Evolutionary conservation across 2,113 vertebrate genomes (phyloP).

Genomic region (Eudyptes chrysolophus): DNA sequence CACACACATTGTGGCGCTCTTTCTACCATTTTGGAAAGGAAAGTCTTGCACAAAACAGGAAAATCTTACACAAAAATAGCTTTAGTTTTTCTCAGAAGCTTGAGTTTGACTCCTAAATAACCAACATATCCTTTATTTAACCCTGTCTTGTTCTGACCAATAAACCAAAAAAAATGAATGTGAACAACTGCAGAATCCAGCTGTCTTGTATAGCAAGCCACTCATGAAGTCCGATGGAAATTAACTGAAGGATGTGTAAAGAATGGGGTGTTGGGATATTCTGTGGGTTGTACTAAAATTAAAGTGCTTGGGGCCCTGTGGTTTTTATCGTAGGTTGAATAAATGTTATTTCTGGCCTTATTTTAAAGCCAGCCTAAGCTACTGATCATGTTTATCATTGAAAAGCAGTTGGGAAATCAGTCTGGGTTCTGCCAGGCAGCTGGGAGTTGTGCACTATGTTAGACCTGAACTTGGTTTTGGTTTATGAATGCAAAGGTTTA

Average conservation of each 20-base stretch:
- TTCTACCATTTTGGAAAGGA: neutral
- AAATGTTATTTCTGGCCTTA: slow-evolving; percentile 35
- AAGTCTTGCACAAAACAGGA: slow-evolving; percentile 26
- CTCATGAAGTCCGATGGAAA: neutral
- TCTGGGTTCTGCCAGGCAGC: neutral
- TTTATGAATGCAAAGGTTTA: neutral
- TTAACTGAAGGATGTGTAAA: slow-evolving; percentile 21
- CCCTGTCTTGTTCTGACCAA: neutral
- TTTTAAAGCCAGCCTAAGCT: slow-evolving; percentile 12
- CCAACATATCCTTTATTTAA: neutral
- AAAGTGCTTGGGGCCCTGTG: neutral
- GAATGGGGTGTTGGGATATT: slow-evolving; percentile 19
- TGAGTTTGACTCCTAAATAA: neutral
- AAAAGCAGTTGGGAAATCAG: neutral
- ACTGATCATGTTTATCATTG: neutral
- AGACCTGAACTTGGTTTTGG: neutral
- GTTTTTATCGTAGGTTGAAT: neutral
- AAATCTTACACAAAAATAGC: neutral
- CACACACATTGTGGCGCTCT: neutral
- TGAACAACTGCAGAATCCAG: slow-evolving; percentile 24
- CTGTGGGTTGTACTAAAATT: neutral
- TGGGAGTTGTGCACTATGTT: neutral
- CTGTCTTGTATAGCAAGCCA: neutral
- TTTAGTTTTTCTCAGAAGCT: slow-evolving; percentile 27
- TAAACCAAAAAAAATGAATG: neutral